phyloP scores from a whole-genome alignment of 2,797 vertebrate genomes.

The Phoeniculus purpureus region DNA sequence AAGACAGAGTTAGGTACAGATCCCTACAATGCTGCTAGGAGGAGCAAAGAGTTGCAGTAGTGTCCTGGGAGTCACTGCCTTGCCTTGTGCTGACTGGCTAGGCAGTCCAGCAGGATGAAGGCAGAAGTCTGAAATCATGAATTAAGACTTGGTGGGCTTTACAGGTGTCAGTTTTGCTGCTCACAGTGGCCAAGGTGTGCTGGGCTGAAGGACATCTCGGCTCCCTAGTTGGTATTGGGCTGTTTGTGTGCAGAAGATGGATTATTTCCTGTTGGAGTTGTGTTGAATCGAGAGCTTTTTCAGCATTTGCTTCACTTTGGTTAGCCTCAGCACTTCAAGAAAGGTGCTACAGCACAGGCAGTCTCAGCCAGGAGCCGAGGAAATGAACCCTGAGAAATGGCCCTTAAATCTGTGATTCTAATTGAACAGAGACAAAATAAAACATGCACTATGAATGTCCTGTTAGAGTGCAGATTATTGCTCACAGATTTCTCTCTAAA shows the following conservation, averaged over 20 bases:
- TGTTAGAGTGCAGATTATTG: neutral
- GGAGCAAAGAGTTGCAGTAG: neutral
- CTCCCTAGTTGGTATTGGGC: neutral
- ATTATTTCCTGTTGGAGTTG: neutral
- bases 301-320: neutral
- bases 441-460: neutral
- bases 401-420: neutral
- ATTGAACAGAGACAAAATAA: neutral
- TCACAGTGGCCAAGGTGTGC: neutral
- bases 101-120: neutral
- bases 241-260: neutral
- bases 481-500: neutral
- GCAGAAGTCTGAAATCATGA: neutral
- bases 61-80: neutral
- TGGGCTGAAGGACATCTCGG: neutral
- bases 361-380: neutral
- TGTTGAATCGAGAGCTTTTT: neutral
- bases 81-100: neutral
- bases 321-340: neutral
- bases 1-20: neutral
- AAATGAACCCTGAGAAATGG: neutral
- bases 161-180: neutral
- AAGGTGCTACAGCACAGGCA: neutral
- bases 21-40: neutral
- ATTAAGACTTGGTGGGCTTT: neutral